These are phyloP conservation scores for Isurus oxyrinchus DNA, from an alignment of 2,113 vertebrate species.

Conservation along the genomic window DNA sequence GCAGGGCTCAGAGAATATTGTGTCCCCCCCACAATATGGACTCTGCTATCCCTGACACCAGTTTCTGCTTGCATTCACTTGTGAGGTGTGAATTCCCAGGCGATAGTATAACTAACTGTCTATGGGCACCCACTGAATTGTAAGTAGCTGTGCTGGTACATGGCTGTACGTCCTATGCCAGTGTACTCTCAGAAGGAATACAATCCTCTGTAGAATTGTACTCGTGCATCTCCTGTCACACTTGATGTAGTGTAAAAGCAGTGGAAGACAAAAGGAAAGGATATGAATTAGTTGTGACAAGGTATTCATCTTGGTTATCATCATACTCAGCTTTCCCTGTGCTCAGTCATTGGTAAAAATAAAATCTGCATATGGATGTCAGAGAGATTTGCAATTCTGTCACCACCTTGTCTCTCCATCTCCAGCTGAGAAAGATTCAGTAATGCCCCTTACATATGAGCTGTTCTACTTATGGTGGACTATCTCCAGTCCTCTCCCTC, in stretches of 20 bases:
- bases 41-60: neutral
- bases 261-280: neutral
- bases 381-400: neutral
- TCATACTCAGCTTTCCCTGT: no score
- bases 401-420: neutral
- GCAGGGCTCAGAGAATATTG: neutral
- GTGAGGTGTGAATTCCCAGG: neutral
- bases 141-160: neutral
- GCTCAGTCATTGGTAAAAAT: neutral
- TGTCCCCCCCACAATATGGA: neutral
- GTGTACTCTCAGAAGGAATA: neutral
- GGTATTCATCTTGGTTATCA: neutral
- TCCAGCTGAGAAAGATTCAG: neutral
- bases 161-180: neutral
- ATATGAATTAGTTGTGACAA: neutral
- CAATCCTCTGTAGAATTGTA: neutral
- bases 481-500: no score
- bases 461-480: no score
- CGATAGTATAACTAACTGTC: neutral
- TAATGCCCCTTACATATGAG: no score
- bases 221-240: neutral
- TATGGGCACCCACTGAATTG: neutral
- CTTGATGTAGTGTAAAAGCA: neutral
- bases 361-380: neutral
- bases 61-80: neutral